These are phyloP conservation scores for Deroplatys truncata DNA, from an alignment of 2,888 invertebrate genomes.

Conservation along the genomic window DNA sequence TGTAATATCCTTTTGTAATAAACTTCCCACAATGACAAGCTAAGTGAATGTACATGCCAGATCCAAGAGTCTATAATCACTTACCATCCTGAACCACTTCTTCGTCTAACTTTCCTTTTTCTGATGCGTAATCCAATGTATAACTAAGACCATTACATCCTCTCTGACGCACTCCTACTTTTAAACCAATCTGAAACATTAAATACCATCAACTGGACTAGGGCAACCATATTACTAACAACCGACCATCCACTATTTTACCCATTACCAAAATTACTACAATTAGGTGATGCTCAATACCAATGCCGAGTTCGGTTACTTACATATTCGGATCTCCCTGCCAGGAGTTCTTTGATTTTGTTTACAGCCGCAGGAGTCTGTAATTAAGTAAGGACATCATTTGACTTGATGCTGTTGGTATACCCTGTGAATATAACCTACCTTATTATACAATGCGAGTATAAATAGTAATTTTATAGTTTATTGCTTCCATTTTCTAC, in stretches of 20 bases:
- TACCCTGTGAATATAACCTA: background rate
- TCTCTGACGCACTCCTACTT: conserved; percentile 93
- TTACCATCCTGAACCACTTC: conserved; percentile 92
- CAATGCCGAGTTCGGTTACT: conserved; percentile 39
- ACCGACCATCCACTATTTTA: too few species aligned
- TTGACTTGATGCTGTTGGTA: background rate
- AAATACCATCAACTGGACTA: conserved; percentile 16
- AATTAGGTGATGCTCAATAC: background rate
- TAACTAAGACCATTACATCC: conserved; percentile 99
- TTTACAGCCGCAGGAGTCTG: conserved; percentile 79
- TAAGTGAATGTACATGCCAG: too few species aligned
- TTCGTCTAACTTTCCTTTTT: conserved; percentile 92
- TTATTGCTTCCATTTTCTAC: conserved; percentile 20
- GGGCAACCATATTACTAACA: background rate
- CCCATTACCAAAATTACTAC: background rate
- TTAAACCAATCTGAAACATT: conserved; percentile 68
- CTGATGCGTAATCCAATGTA: conserved; percentile 87
- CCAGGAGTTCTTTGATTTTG: conserved; percentile 76
- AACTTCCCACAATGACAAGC: too few species aligned
- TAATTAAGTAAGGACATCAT: conserved; percentile 37
- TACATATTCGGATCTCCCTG: conserved; percentile 68
- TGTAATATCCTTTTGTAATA: too few species aligned
- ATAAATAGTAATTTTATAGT: background rate
- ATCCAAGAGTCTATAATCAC: background rate
- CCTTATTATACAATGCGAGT: background rate